Conservation (phyloP, 2,888 invertebrate species). For the Auanema freiburgensis region DNA sequence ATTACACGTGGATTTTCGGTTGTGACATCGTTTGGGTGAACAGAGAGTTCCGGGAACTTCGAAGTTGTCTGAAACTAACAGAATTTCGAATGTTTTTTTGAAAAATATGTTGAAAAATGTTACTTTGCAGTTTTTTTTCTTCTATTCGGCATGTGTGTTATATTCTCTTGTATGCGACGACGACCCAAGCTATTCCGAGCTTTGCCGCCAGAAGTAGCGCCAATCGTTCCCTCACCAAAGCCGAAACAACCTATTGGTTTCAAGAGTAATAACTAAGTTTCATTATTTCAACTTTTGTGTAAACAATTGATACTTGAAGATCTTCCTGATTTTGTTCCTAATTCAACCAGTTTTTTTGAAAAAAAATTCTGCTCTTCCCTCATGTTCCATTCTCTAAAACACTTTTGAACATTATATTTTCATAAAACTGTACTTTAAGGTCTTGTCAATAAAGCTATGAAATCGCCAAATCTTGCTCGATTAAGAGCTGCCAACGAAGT, state of each 20-base stretch:
- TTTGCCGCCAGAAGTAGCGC: slow-evolving; percentile 4
- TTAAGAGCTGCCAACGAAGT: neutral
- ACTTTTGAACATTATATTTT: neutral
- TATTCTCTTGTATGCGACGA: slow-evolving; percentile 53
- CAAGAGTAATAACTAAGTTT: slow-evolving; percentile 6
- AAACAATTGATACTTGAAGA: no score
- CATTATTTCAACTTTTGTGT: no score
- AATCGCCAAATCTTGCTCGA: slow-evolving; percentile 8
- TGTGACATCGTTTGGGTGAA: no score
- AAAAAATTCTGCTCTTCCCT: neutral
- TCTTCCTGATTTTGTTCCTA: no score
- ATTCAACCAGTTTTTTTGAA: no score
- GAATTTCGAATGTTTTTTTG: neutral
- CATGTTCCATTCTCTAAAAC: neutral
- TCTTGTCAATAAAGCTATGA: slow-evolving; percentile 17
- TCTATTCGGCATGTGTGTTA: slow-evolving; percentile 56
- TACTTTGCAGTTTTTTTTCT: slow-evolving; percentile 53
- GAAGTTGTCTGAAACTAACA: neutral
- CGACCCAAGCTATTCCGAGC: slow-evolving; percentile 40
- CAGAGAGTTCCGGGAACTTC: neutral
- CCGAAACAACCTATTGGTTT: slow-evolving; percentile 17
- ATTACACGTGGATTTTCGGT: no score
- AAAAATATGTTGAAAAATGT: neutral
- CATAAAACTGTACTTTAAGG: slow-evolving; percentile 11
- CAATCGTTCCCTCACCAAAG: slow-evolving; percentile 16